A percentile compares a stretch with the other conserved stretches of the same genome.
phyloP scores from a whole-genome alignment of 2,888 invertebrate genomes.

The Lasioglossum lativentre region DNA sequence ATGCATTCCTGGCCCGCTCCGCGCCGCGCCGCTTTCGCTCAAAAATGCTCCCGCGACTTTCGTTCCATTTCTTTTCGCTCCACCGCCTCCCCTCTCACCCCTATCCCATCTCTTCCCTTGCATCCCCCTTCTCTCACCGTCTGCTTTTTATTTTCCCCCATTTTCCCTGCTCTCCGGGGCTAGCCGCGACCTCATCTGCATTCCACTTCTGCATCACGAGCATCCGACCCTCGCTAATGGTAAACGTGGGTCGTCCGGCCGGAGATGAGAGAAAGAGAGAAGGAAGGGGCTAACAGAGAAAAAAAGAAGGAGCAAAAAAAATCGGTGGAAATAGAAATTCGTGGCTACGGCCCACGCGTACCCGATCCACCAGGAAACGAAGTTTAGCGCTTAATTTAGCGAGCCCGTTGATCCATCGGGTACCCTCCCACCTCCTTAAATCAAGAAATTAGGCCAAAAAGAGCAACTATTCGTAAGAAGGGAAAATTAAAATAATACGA shows the following conservation, averaged over 20 bases:
- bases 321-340: conserved; percentile 30
- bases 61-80: conserved; percentile 38
- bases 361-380: conserved; percentile 39
- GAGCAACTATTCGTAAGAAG: no score
- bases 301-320: not conserved
- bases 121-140: not conserved
- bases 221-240: conserved; percentile 61
- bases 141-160: conserved; percentile 41
- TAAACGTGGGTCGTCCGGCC: conserved; percentile 47
- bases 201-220: conserved; percentile 56
- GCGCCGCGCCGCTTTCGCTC: conserved; percentile 19
- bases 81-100: not conserved
- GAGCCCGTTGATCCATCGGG: conserved; percentile 39
- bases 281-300: not conserved
- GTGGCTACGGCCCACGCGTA: not conserved
- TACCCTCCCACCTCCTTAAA: not conserved
- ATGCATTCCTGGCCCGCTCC: conserved; percentile 16
- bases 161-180: conserved; percentile 16
- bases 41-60: conserved; percentile 51
- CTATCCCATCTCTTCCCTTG: conserved; percentile 28
- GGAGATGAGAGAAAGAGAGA: not conserved
- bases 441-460: not conserved
- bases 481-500: no score
- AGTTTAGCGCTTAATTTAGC: conserved; percentile 70
- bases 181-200: conserved; percentile 63